These are phyloP conservation scores for Artibeus jamaicensis DNA, from an alignment of 2,797 vertebrate species.

Conservation along the genomic window DNA sequence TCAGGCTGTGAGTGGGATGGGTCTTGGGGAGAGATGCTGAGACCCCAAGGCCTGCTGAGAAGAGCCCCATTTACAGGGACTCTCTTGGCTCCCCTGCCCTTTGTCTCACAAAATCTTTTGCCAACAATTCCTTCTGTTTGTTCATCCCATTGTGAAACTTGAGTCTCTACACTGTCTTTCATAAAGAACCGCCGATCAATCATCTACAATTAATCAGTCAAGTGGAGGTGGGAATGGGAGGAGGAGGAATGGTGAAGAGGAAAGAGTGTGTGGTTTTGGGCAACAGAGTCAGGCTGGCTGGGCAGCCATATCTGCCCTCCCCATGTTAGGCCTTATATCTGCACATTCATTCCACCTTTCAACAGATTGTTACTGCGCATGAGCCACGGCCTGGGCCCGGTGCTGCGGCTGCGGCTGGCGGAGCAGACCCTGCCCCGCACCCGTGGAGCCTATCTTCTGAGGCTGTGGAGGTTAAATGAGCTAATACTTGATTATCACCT, in stretches of 20 bases:
- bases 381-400: neutral
- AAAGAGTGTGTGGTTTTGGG: neutral
- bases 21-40: neutral
- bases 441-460: neutral
- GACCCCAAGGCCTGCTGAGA: neutral
- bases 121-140: neutral
- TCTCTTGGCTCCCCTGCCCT: neutral
- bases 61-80: neutral
- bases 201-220: neutral
- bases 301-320: too few species aligned
- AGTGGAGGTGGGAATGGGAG: neutral
- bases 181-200: neutral
- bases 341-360: neutral
- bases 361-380: neutral
- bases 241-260: neutral
- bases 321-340: accelerated
- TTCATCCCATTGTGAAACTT: neutral
- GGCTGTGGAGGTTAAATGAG: conserved; percentile 15
- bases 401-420: neutral
- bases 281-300: accelerated
- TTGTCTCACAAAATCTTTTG: neutral
- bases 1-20: neutral
- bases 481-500: conserved; percentile 13
- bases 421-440: neutral
- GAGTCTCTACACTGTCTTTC: neutral